A percentile compares a stretch with the other conserved stretches of the same genome.
phyloP scores from a whole-genome alignment of 2,797 vertebrate species.

The Anguilla marmorata region DNA sequence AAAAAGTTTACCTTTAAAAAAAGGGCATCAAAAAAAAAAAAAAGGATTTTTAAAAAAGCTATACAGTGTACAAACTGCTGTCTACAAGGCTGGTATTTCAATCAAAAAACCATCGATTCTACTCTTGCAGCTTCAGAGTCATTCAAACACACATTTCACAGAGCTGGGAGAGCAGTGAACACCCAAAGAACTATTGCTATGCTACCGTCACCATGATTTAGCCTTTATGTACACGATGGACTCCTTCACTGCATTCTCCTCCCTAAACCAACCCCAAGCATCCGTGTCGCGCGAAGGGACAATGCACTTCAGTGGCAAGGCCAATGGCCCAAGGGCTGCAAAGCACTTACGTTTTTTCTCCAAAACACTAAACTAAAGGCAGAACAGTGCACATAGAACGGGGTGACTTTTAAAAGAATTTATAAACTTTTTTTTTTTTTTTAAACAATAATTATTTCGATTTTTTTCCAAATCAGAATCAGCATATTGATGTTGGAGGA shows the following conservation, averaged over 20 bases:
- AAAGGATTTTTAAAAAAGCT: constrained; percentile 75
- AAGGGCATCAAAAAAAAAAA: constrained; percentile 83
- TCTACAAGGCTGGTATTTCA: constrained; percentile 86
- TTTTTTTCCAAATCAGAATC: constrained; percentile 61
- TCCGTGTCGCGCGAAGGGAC: constrained; percentile 73
- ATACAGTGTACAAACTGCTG: constrained; percentile 99
- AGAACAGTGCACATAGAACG: constrained; percentile 83
- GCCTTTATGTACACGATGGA: constrained; percentile 83
- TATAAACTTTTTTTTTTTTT: constrained; percentile 34
- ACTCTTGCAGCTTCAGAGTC: constrained; percentile 85
- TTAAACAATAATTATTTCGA: constrained; percentile 33
- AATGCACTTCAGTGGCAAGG: constrained; percentile 88
- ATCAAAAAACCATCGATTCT: constrained; percentile 85
- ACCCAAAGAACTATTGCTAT: constrained; percentile 87
- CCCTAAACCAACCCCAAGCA: constrained; percentile 79
- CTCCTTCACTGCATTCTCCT: constrained; percentile 78
- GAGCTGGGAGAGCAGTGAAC: constrained; percentile 86
- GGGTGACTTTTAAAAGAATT: constrained; percentile 67
- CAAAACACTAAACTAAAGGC: constrained; percentile 53
- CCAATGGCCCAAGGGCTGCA: constrained; percentile 83
- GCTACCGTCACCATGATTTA: constrained; percentile 70
- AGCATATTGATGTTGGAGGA: constrained; percentile 77
- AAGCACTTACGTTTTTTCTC: constrained; percentile 77
- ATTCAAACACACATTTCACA: constrained; percentile 76
- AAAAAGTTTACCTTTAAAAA: constrained; percentile 87